Evolutionary conservation across 1,140 invertebrate species (phyloP).

Genomic region (Aphidius ervi): DNA sequence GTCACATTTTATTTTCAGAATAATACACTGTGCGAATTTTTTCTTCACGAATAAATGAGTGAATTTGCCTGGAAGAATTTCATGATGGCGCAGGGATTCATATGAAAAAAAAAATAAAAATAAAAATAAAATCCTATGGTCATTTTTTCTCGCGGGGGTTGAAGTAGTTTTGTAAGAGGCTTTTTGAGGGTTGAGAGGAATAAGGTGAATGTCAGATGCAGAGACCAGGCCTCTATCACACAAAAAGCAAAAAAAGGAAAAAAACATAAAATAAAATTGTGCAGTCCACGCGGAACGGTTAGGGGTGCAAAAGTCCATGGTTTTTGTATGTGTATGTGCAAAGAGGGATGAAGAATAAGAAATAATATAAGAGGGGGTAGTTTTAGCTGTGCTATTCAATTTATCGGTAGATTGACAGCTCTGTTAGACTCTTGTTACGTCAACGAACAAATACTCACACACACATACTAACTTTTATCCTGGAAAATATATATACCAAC

Average conservation of each 20-base stretch:
- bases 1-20: no score
- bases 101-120: no score
- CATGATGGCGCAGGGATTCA: no score
- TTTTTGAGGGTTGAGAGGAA: background rate
- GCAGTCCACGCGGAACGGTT: background rate
- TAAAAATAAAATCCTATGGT: no score
- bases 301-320: no score
- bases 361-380: constrained; percentile 34
- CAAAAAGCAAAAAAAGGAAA: constrained; percentile 26
- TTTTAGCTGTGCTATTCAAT: constrained; percentile 45
- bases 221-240: constrained; percentile 31
- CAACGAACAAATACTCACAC: constrained; percentile 23
- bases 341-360: constrained; percentile 26
- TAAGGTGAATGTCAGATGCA: constrained; percentile 31
- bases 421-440: constrained; percentile 45
- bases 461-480: constrained; percentile 19
- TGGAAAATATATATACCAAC: background rate
- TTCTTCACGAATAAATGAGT: no score
- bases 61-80: no score
- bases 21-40: no score
- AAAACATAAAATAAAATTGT: constrained; percentile 1
- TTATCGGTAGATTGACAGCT: constrained; percentile 46
- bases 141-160: no score
- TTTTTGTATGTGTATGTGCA: constrained; percentile 8
- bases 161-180: no score